Percentiles rank a stretch among this genome's conserved stretches.
Conservation (phyloP, 2,888 invertebrate genomes). For the Melolontha melolontha region DNA sequence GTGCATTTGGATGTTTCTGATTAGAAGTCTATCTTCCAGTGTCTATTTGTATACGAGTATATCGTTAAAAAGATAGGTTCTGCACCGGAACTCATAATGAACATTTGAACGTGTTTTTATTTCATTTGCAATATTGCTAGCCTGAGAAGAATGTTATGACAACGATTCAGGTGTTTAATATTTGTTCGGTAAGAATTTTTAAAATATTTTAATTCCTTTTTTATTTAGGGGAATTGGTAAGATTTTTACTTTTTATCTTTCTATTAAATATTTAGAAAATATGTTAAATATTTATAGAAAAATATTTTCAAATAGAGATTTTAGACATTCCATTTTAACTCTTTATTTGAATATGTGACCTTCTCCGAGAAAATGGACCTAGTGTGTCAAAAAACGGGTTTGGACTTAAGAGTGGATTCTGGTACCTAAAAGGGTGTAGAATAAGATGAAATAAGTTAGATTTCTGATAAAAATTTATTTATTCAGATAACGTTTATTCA, state of each 20-base stretch:
- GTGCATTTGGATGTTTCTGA: constrained; percentile 44
- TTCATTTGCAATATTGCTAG: constrained; percentile 16
- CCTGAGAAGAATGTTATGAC: constrained; percentile 42
- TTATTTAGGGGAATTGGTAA: constrained; percentile 43
- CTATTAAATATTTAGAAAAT: constrained; percentile 29
- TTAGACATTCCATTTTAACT: background rate
- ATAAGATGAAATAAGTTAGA: no score
- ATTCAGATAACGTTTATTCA: no score
- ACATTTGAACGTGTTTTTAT: constrained; percentile 22
- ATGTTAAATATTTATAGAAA: background rate
- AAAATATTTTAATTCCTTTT: constrained; percentile 46
- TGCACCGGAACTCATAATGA: constrained; percentile 6
- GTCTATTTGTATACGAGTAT: constrained; percentile 27
- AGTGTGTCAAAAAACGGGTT: no score
- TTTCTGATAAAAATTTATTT: no score
- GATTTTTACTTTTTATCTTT: constrained; percentile 48
- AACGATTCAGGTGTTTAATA: constrained; percentile 36
- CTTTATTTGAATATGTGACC: constrained; percentile 7
- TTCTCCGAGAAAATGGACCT: no score
- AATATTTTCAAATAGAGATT: constrained; percentile 21
- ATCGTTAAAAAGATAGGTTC: constrained; percentile 19
- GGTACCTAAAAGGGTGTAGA: no score
- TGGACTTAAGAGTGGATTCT: no score
- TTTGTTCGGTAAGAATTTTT: constrained; percentile 50
- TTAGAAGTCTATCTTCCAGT: constrained; percentile 52